Conservation (phyloP, 2,113 vertebrate species). For the Phasianus colchicus region DNA sequence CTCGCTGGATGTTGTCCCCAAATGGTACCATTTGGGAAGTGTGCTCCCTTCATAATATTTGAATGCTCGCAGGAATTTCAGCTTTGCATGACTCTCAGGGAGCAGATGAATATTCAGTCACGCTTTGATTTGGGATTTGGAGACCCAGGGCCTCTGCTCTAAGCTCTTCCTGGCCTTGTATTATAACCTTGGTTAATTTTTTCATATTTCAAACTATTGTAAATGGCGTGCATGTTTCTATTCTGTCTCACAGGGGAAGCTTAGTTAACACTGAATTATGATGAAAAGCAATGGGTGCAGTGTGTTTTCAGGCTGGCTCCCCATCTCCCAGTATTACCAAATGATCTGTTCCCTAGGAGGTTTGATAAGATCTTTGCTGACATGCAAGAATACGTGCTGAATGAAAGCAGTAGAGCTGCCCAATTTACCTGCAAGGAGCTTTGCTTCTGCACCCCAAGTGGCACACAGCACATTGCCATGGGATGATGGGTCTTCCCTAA, state of each 20-base stretch:
- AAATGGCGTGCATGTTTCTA: not conserved
- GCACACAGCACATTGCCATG: fast-evolving
- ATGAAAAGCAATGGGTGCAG: not conserved
- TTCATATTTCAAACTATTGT: not conserved
- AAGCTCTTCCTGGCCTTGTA: not conserved
- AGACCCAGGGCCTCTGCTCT: not conserved
- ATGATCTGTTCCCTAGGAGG: not conserved
- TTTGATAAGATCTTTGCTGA: not conserved
- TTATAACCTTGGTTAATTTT: not conserved
- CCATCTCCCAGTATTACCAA: too few relatives aligned
- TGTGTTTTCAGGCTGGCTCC: not conserved
- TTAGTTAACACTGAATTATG: not conserved
- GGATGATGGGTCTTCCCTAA: not conserved
- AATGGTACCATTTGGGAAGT: not conserved
- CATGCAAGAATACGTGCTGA: fast-evolving
- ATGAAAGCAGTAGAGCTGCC: not conserved
- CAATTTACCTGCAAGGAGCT: not conserved
- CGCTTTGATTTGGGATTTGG: not conserved
- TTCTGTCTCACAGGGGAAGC: not conserved
- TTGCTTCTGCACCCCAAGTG: not conserved
- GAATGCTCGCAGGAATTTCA: fast-evolving
- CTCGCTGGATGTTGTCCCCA: not conserved
- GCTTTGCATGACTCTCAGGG: fast-evolving
- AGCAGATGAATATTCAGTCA: not conserved
- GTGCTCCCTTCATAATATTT: not conserved